Evolutionary conservation across 2,113 vertebrate genomes (phyloP), one percentile per base, ranked within the genome.

Genomic region (Tichodroma muraria): DNA sequence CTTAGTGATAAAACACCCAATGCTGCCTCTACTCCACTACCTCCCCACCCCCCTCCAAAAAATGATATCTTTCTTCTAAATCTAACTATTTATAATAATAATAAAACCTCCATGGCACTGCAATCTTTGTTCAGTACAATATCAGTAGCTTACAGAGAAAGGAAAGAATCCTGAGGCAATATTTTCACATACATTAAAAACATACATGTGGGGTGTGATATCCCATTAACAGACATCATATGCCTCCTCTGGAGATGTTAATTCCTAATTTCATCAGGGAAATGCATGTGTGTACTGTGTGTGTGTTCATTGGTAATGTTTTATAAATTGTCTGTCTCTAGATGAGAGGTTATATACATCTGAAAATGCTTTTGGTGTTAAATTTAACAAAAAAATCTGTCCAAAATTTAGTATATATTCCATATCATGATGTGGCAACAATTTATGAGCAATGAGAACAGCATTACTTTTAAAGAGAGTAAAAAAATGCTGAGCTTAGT

Each of bases 181-280:
- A 88, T 75, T 85, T 96, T 94, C 66, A 88, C 76, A 95, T 69
- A 76, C 33, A 89, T 94, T 94, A 85, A 91, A 88, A 85, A 86
- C 73, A 64, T 85, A 33, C 83, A 73, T 75, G 33, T 81, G 37
- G 54, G 45, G 37, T 22, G 23, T 80, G 87, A 94, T 80, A 81
- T 57, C 53, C 19, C 77, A 90, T 94, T 96, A 94, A 65, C 49
- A 93, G 64, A 14, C 49, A 57, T 72, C 56, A 37, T 71, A 76
- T 66, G 35, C 64, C 59, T 94, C 85, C 80, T 81, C 69, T 88
- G 65, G 85, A 96, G 85, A 86, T 90, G 73, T 31, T 95, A 77
- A 95, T 59, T 70, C 85, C 30, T 94, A 94, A 92, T 63, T 72
- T 94, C 40, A 95, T 65, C 65, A 88, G 49, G 85, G 79, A 33